Evolutionary conservation across 2,113 vertebrate species (phyloP).

Genomic region (Lanius collurio): DNA sequence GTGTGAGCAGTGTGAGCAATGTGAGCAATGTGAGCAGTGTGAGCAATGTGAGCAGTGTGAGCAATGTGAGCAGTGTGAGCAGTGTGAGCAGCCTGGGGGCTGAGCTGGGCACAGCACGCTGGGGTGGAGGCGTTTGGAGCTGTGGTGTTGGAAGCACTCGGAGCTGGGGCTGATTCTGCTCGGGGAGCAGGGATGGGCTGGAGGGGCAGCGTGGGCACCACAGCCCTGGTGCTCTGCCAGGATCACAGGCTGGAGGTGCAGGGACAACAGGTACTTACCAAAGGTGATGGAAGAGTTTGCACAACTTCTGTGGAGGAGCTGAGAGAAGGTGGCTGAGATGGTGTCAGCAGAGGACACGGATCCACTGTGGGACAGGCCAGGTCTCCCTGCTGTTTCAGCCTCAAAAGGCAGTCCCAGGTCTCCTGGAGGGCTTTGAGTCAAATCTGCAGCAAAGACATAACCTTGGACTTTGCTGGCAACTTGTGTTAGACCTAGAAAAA

Average conservation of each 20-base stretch:
- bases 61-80: neutral
- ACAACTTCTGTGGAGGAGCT: neutral
- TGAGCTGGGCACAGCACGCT: neutral
- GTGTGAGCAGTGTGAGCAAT: neutral
- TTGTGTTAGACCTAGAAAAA: neutral
- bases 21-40: neutral
- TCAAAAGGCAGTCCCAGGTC: neutral
- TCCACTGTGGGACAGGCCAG: neutral
- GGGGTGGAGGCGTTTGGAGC: neutral
- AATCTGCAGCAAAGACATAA: neutral
- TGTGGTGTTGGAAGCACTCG: accelerated
- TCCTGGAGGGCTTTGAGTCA: neutral
- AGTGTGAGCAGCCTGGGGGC: neutral
- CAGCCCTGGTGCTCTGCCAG: neutral
- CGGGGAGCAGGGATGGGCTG: accelerated
- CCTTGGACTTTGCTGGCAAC: neutral
- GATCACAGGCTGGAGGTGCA: neutral
- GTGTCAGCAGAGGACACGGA: neutral
- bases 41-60: neutral
- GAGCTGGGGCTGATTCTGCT: neutral
- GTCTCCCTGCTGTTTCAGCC: neutral
- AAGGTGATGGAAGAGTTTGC: neutral
- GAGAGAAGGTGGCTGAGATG: accelerated
- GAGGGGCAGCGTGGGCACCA: neutral
- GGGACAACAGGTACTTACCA: accelerated